Evolutionary conservation across 1,140 invertebrate species (phyloP).

Genomic region (Camponotus vicinus): DNA sequence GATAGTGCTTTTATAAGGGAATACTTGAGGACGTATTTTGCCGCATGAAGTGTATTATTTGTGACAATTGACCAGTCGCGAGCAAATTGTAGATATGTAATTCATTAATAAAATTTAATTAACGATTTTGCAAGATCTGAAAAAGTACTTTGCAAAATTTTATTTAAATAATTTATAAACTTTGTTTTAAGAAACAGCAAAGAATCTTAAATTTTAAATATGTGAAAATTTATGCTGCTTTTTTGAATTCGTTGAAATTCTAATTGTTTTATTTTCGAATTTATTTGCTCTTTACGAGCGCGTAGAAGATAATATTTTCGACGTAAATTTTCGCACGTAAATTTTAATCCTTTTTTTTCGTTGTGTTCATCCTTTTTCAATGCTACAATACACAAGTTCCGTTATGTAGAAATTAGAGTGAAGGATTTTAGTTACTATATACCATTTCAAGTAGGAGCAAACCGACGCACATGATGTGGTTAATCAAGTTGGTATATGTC

Average conservation of each 20-base stretch:
- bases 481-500: constrained; percentile 63
- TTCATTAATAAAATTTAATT: constrained; percentile 4
- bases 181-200: not conserved
- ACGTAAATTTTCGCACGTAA: not conserved
- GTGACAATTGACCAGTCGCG: not conserved
- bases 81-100: not conserved
- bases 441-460: constrained; percentile 65
- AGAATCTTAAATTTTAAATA: not conserved
- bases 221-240: too few species aligned
- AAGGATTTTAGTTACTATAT: constrained; percentile 62
- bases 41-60: not conserved
- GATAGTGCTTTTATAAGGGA: not conserved
- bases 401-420: constrained; percentile 68
- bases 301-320: constrained; percentile 44
- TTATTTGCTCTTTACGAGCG: not conserved
- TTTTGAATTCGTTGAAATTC: not conserved
- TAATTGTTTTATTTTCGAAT: not conserved
- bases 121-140: not conserved
- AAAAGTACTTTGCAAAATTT: not conserved
- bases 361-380: not conserved
- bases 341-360: constrained; percentile 5
- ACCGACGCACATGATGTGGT: constrained; percentile 47
- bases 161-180: not conserved
- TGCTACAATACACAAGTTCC: constrained; percentile 61
- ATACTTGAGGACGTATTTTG: not conserved